phyloP scores from a whole-genome alignment of 2,797 vertebrate genomes.

The Melanitta fusca region DNA sequence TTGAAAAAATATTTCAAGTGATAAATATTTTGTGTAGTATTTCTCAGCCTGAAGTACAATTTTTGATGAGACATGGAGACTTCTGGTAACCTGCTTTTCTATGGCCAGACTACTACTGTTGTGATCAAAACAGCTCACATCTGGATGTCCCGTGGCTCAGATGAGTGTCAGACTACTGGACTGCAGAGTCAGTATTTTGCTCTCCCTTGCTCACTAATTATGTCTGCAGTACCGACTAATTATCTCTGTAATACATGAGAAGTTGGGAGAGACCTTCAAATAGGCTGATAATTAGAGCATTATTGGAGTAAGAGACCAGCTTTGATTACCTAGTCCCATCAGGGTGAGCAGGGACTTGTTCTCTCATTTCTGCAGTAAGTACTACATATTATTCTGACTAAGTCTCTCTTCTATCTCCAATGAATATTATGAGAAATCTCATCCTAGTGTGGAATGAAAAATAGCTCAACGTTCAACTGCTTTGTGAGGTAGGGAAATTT shows the following conservation, averaged over 20 bases:
- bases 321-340: not conserved
- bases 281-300: not conserved
- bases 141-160: not conserved
- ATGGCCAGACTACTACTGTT: not conserved
- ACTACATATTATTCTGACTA: slow-evolving; percentile 29
- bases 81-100: not conserved
- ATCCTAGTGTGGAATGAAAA: slow-evolving; percentile 1
- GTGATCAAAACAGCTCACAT: not conserved
- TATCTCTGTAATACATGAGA: not conserved
- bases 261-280: slow-evolving; percentile 24
- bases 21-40: not conserved
- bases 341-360: slow-evolving; percentile 23
- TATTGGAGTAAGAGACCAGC: not conserved
- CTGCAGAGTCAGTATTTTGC: not conserved
- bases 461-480: not conserved
- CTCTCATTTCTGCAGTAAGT: not conserved
- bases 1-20: not conserved
- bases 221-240: slow-evolving; percentile 8
- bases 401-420: slow-evolving; percentile 6
- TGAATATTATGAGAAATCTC: slow-evolving; percentile 16
- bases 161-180: not conserved
- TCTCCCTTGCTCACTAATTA: slow-evolving; percentile 9
- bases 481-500: slow-evolving; percentile 12
- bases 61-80: not conserved
- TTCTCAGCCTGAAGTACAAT: not conserved